A percentile compares a stretch with the other conserved stretches of the same genome.
These are phyloP conservation scores for Schizotus pectinicornis DNA, from an alignment of 2,888 invertebrate species.

Conservation along the genomic window DNA sequence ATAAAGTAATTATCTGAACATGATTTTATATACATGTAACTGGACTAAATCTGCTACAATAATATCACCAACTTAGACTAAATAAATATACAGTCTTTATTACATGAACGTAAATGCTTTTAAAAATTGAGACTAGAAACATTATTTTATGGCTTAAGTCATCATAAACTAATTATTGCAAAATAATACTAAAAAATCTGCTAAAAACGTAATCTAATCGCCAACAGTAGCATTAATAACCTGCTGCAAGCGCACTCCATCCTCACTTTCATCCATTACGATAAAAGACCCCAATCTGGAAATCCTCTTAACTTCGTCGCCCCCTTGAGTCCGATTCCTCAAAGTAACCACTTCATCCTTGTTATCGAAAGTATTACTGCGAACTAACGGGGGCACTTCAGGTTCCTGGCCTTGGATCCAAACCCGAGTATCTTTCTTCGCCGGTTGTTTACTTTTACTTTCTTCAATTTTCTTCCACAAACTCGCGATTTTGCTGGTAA, in stretches of 20 bases:
- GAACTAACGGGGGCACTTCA: slow-evolving; percentile 47
- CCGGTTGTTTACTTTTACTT: slow-evolving; percentile 64
- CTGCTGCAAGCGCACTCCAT: slow-evolving; percentile 16
- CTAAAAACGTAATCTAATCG: not conserved
- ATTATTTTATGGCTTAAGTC: slow-evolving; percentile 20
- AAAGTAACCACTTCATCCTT: slow-evolving; percentile 43
- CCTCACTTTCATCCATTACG: slow-evolving; percentile 54
- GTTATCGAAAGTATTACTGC: slow-evolving; percentile 68
- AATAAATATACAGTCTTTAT: slow-evolving; percentile 36
- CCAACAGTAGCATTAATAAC: slow-evolving; percentile 1
- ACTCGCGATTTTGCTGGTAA: slow-evolving; percentile 80
- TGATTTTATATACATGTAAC: slow-evolving; percentile 33
- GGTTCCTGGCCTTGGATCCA: slow-evolving; percentile 47
- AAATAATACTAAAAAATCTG: not conserved
- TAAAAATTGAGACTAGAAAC: slow-evolving; percentile 21
- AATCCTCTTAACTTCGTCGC: slow-evolving; percentile 56
- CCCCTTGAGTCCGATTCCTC: slow-evolving; percentile 35
- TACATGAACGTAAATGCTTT: slow-evolving; percentile 32
- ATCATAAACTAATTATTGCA: slow-evolving; percentile 6
- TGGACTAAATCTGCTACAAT: slow-evolving; percentile 30
- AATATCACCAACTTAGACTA: slow-evolving; percentile 41
- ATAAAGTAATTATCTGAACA: slow-evolving; percentile 19
- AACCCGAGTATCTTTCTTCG: slow-evolving; percentile 58
- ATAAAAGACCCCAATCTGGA: slow-evolving; percentile 63
- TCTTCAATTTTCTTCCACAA: slow-evolving; percentile 82